Base-by-base conservation (phyloP, 2,113 vertebrate species). In the Pongo abelii region DNA sequence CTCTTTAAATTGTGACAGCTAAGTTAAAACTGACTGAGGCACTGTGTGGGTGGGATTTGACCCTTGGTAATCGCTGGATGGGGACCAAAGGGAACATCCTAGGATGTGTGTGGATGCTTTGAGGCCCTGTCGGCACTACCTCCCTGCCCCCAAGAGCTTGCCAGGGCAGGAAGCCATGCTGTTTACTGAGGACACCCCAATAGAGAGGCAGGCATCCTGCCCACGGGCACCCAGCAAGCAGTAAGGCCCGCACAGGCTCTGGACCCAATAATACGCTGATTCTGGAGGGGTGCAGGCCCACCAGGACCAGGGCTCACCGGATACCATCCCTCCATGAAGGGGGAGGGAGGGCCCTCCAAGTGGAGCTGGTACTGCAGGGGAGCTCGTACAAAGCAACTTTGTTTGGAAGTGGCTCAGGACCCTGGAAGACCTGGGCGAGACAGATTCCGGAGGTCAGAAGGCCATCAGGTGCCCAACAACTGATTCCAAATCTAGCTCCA, bases 251-350 rank as follows among this genome's bases (percentile, higher is more conserved):
- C 72, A 13, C 72, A 43, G 72, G 69, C 69, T 38, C n/a, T 22
- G 38, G 23, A 35, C 32, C 32, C 50, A 9, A 27, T 18, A 17
- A 46, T 8, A 23, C 16, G 32, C 32, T 30, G 25, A 69, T 32
- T 52, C 7, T 30, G 16, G 23, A 20, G 59, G 55, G 40, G 22
- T 22, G 7, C 43, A 0, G 4, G 69, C 35, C 4, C 22, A 59
- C 35, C 43, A 77, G 52, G 35, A 40, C 35, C 16, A 10, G 20
- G 52, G 14, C 57, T 43, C 64, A 32, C 20, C 12, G 7, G 32
- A 2, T 1, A 18, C 46, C 40, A 7, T 11, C 46, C 25, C 32
- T 35, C 40, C 3, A 2, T 20, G 79, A 52, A 30, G 10, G 0
- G 9, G 17, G 16, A 22, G 20, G 8, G 5, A 48, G 14, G 52